Conservation (phyloP, 2,888 invertebrate species). For the Azorinus chamasolen region DNA sequence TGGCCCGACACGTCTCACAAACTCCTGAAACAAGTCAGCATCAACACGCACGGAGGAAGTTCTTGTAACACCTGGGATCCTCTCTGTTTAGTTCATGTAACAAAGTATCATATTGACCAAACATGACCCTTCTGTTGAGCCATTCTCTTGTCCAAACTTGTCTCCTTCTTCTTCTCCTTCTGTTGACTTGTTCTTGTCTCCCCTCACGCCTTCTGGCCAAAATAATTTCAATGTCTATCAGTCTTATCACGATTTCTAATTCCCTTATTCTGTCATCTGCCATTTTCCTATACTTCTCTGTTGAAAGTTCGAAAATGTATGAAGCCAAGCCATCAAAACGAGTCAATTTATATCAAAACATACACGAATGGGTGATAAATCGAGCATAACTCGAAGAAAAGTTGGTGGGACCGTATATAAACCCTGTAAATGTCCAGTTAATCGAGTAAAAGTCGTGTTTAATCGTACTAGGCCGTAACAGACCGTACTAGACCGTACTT, state of each 20-base stretch:
- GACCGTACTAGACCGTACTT: constrained; percentile 17
- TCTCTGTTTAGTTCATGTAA: constrained; percentile 28
- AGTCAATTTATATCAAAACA: too few relatives aligned
- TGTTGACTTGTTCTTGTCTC: constrained; percentile 9
- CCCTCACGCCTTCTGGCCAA: constrained; percentile 11
- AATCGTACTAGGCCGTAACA: constrained; percentile 14
- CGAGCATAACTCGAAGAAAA: constrained; percentile 18
- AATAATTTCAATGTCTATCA: constrained; percentile 15
- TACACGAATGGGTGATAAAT: constrained; percentile 8
- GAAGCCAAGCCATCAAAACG: too few relatives aligned
- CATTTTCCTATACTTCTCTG: constrained; percentile 6
- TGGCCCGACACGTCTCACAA: constrained; percentile 43
- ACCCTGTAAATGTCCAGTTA: constrained; percentile 21
- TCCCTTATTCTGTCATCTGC: too few relatives aligned
- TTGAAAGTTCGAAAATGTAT: too few relatives aligned
- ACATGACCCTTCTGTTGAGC: constrained; percentile 19
- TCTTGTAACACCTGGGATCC: constrained; percentile 34
- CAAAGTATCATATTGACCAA: constrained; percentile 11
- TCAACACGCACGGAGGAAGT: constrained; percentile 32
- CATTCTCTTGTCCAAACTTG: constrained; percentile 18
- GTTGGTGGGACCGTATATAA: constrained; percentile 19
- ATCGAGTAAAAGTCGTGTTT: constrained; percentile 21
- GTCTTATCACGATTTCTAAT: not conserved
- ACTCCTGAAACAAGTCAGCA: constrained; percentile 43
- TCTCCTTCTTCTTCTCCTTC: constrained; percentile 10